Conservation (phyloP, 2,113 vertebrate species). For the Ochotona princeps region DNA sequence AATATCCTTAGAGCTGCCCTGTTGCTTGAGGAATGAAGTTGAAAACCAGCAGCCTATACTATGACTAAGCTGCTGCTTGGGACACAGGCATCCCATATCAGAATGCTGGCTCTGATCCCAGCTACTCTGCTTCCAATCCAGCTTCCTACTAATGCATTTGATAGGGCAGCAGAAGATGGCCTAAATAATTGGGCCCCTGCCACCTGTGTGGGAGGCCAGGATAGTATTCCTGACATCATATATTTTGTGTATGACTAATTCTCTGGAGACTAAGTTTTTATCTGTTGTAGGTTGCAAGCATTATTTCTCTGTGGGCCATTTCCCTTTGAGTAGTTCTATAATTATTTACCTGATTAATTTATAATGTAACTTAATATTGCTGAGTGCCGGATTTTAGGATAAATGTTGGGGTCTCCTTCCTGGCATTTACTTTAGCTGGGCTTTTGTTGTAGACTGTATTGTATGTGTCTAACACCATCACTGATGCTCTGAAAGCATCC, state of each 20-base stretch:
- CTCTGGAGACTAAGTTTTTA: background rate
- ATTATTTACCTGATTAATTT: background rate
- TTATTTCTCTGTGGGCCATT: background rate
- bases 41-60: background rate
- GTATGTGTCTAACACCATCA: background rate
- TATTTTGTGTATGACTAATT: background rate
- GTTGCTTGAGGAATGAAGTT: constrained; percentile 29
- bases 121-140: too few species aligned
- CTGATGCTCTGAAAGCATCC: background rate
- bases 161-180: too few species aligned
- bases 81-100: too few species aligned
- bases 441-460: background rate
- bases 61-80: too few species aligned
- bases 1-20: background rate
- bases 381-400: background rate
- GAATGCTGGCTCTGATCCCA: too few species aligned
- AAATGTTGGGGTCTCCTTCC: background rate
- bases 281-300: background rate
- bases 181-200: too few species aligned
- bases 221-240: too few species aligned
- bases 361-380: constrained; percentile 18
- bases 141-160: too few species aligned
- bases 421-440: background rate
- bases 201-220: too few species aligned
- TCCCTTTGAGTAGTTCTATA: background rate